Evolutionary conservation across 2,888 invertebrate species (phyloP), one percentile per base, ranked within the genome.

Genomic region (Chaetogeoica ovagalla): DNA sequence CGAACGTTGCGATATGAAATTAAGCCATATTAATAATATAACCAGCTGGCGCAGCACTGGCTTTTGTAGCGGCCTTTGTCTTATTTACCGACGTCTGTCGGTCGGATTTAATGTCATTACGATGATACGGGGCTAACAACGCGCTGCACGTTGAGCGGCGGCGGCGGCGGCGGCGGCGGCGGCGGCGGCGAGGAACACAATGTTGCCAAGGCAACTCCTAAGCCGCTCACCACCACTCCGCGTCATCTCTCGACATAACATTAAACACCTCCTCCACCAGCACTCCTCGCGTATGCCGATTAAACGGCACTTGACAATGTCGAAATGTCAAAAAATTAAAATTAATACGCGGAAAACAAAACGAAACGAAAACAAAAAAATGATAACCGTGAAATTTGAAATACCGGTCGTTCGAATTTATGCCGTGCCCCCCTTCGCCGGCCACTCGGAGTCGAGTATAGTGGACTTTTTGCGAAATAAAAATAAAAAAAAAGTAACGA

Each of bases 1-100:
- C 62, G 57, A 23, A 43, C 66, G 48, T 76, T 66, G 71, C 79
- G 79, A 79, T 79, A 79, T 71, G 79, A 79, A 79, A 71, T 79
- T 71, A 79, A 79, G 79, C 79, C 79, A 57, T 79, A 79, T 79
- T 79, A 79, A 79, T 79, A 79, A 79, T 79, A 79, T 71, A 79
- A 79, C 79, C 79, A 71, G 79, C 79, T n/a, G 79, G 79, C 79
- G 71, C 71, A 39, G 63, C 43, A 9, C 4, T 79, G 71, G 79
- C 71, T 79, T 79, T 79, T 65, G 71, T 4, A 30, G 55, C 39
- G 70, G 79, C 79, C 63, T 79, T 79, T 79, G 79, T 79, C 79
- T 79, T 79, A 79, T 79, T 79, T 79, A 79, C 79, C 79, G 79
- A 71, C 71, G 79, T 79, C 79, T 79, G 79, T 71, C 71, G 79